Percentiles rank a stretch among this genome's conserved stretches.
Evolutionary conservation across 2,888 invertebrate species (phyloP).

Genomic region (Falcaria lacertinaria): DNA sequence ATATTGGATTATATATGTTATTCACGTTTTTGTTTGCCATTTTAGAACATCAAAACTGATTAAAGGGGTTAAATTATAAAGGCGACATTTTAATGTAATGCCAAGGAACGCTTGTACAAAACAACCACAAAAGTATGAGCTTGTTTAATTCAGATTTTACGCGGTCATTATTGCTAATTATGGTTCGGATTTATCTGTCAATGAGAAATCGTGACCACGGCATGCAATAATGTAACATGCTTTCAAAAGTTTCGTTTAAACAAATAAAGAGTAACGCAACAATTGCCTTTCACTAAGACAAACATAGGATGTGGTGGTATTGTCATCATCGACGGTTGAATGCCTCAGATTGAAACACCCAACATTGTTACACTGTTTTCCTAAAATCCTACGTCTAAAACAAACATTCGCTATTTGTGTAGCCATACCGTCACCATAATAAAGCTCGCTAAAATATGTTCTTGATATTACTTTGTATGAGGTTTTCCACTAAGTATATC

Average conservation of each 20-base stretch:
- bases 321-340: conserved; percentile 48
- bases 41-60: too few relatives aligned
- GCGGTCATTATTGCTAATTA: not conserved
- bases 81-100: conserved; percentile 12
- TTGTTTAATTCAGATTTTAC: conserved; percentile 9
- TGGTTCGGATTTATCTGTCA: not conserved
- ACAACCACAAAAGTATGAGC: conserved; percentile 8
- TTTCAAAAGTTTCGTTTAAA: conserved; percentile 58
- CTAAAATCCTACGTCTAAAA: conserved; percentile 27
- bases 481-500: not conserved
- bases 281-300: conserved; percentile 65
- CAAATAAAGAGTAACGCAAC: conserved; percentile 56
- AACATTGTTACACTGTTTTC: conserved; percentile 36
- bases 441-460: not conserved
- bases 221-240: conserved; percentile 36
- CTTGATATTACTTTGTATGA: not conserved
- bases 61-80: too few relatives aligned
- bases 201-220: conserved; percentile 9
- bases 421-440: conserved; percentile 3
- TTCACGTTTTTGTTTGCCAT: too few relatives aligned
- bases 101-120: conserved; percentile 11
- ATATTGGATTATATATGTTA: too few relatives aligned
- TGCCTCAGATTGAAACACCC: conserved; percentile 30
- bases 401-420: conserved; percentile 4
- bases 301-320: conserved; percentile 68